Conservation (phyloP, 2,888 invertebrate genomes). For the Pristionchus arcanus region DNA sequence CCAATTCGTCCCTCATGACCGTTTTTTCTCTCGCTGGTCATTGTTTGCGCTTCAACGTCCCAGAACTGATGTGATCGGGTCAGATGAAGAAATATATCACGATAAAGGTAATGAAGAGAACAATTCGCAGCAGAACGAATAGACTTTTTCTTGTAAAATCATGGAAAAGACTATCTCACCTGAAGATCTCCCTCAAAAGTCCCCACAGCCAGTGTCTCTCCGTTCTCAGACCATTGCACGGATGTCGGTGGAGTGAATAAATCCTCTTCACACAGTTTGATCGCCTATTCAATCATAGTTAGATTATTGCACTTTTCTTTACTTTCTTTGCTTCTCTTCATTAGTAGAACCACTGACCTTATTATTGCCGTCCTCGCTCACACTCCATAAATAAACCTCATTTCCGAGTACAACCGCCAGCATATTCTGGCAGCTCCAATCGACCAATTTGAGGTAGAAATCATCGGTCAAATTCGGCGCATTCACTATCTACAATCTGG, state of each 20-base stretch:
- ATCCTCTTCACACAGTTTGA: neutral
- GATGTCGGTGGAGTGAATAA: neutral
- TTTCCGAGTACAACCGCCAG: constrained; percentile 97
- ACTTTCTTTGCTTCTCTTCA: neutral
- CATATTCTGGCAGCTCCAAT: constrained; percentile 99
- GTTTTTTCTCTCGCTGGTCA: neutral
- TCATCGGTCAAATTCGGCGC: constrained; percentile 98
- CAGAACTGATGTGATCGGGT: neutral
- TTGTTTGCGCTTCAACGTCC: neutral
- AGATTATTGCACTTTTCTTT: neutral
- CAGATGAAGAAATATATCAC: neutral
- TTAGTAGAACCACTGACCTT: neutral
- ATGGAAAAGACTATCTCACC: neutral
- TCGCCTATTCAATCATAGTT: neutral
- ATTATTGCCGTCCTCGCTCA: neutral
- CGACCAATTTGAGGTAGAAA: constrained; percentile 97
- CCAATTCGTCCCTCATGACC: constrained; percentile 69
- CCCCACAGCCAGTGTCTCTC: neutral
- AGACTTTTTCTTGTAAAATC: no score
- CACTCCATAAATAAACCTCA: constrained; percentile 91
- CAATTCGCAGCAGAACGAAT: neutral
- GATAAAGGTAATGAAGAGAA: no score
- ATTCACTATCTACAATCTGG: constrained; percentile 84
- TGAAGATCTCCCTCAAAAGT: neutral
- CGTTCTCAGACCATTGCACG: neutral